A percentile compares a stretch with the other conserved stretches of the same genome.
These are phyloP conservation scores for Setophaga petechia DNA, from an alignment of 2,113 vertebrate genomes.

Conservation along the genomic window DNA sequence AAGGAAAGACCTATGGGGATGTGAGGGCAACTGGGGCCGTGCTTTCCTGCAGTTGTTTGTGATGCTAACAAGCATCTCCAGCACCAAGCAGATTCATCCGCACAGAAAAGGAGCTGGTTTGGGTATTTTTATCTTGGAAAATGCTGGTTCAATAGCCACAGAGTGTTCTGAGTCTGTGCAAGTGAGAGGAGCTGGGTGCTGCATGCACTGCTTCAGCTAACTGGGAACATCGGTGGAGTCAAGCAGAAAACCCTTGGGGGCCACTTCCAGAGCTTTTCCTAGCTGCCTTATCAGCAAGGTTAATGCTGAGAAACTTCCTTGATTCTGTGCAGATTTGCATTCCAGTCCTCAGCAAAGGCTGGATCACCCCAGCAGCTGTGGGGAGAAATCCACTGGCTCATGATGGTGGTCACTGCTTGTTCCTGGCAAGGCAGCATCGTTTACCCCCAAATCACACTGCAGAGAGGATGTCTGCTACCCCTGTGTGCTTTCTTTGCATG, in stretches of 20 bases:
- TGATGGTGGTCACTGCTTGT: not conserved
- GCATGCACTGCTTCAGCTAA: not conserved
- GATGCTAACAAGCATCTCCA: not conserved
- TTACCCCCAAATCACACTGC: not conserved
- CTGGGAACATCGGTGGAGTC: fast-evolving
- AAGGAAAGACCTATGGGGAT: not conserved
- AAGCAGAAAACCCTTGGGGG: not conserved
- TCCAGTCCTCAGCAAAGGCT: not conserved
- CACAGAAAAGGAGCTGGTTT: not conserved
- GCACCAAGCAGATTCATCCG: not conserved
- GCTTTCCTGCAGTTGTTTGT: not conserved
- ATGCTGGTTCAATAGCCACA: not conserved
- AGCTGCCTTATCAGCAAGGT: not conserved
- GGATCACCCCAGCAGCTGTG: not conserved
- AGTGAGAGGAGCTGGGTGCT: not conserved
- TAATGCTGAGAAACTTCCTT: not conserved
- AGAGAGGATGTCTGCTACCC: not conserved
- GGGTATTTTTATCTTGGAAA: not conserved
- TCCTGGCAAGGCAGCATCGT: not conserved
- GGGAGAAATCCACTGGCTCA: fast-evolving
- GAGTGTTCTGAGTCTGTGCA: not conserved
- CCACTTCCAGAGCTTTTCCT: not conserved
- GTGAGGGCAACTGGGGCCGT: not conserved
- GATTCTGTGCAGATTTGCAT: not conserved
- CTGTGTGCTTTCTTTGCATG: not conserved